Percentiles rank a stretch among this genome's conserved stretches.
Evolutionary conservation across 53 echinoderm and acorn worm genomes (phyloP).

Genomic region (Arbacia lixula): DNA sequence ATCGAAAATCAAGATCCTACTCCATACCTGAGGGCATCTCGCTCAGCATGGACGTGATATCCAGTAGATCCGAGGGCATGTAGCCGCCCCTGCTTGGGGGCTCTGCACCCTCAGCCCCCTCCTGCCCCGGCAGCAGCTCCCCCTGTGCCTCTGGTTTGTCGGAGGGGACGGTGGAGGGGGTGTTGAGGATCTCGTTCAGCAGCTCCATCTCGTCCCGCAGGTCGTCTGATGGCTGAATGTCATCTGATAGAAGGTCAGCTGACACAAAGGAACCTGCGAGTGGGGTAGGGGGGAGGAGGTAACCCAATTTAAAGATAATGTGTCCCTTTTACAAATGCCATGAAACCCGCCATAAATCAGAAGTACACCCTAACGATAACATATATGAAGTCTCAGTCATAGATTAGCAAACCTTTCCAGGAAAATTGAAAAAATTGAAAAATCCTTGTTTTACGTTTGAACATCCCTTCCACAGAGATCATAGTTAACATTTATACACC

Average conservation of each 20-base stretch:
- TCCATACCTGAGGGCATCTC: slow-evolving; percentile 53
- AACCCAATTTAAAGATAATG: too few relatives aligned
- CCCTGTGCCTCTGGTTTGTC: slow-evolving; percentile 45
- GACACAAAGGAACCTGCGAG: slow-evolving; percentile 43
- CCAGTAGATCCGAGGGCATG: slow-evolving; percentile 93
- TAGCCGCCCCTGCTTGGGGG: slow-evolving; percentile 57
- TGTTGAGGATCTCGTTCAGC: slow-evolving; percentile 95
- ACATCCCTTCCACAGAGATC: too few relatives aligned
- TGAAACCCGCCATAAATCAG: too few relatives aligned
- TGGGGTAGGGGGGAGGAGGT: too few relatives aligned
- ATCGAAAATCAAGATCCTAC: too few relatives aligned
- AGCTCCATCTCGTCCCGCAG: slow-evolving; percentile 84
- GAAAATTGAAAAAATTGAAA: too few relatives aligned
- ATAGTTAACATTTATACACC: too few relatives aligned
- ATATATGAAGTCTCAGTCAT: too few relatives aligned
- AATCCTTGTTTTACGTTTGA: too few relatives aligned
- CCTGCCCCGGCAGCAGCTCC: slow-evolving; percentile 37
- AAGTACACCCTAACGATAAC: too few relatives aligned
- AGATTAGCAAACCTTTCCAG: too few relatives aligned
- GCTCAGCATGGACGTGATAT: slow-evolving; percentile 67
- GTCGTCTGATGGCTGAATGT: slow-evolving; percentile 50
- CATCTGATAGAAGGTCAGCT: slow-evolving; percentile 82
- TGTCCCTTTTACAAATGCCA: too few relatives aligned
- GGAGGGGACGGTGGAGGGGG: slow-evolving; percentile 75
- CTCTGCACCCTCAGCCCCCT: slow-evolving; percentile 52